Evolutionary conservation across 2,888 invertebrate genomes (phyloP), one percentile per base, ranked within the genome.

Genomic region (Celastrina argiolus): DNA sequence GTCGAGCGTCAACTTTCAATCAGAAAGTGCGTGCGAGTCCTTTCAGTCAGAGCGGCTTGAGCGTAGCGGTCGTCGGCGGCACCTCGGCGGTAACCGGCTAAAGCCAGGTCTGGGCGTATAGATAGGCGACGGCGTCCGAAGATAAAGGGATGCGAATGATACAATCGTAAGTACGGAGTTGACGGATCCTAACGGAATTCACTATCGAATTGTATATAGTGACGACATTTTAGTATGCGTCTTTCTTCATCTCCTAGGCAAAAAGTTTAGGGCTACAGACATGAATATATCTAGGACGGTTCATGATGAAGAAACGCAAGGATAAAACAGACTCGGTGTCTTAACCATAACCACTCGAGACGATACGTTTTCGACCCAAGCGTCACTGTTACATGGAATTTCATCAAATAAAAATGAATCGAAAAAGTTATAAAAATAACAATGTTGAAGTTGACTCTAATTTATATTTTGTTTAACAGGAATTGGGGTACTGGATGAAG

Each of bases 11-110:
- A 76, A 76, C 79, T 75, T 75, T 79, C 77, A 74, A 75, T 72
- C 72, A 76, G 78, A 78, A 76, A 82, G 84, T 81, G 81, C 87
- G 87, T 83, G 83, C 84, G 82, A 86, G 87, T 84, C 79, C 81
- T 85, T 85, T 69, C 85, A 76, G 77, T 78, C 72, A 74, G 70
- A 68, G 74, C 75, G 72, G 74, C 65, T 65, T 65, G 58, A 66
- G 76, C 75, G 76, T 77, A 74, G 66, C 73, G 66, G 66, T 31
- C 77, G 76, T 77, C 85, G 79, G 79, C 81, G 82, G 79, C 80
- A 77, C 81, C 78, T 82, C 80, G 76, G 77, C 82, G 79, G 81
- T 81, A 81, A 81, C 81, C 63, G 69, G 69, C 64, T 78, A 74
- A 75, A 77, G 77, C 77, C 77, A 67, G 70, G 56, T 56, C 65